Base-by-base conservation (phyloP, 2,797 vertebrate genomes). In the Chiloscyllium punctatum region DNA sequence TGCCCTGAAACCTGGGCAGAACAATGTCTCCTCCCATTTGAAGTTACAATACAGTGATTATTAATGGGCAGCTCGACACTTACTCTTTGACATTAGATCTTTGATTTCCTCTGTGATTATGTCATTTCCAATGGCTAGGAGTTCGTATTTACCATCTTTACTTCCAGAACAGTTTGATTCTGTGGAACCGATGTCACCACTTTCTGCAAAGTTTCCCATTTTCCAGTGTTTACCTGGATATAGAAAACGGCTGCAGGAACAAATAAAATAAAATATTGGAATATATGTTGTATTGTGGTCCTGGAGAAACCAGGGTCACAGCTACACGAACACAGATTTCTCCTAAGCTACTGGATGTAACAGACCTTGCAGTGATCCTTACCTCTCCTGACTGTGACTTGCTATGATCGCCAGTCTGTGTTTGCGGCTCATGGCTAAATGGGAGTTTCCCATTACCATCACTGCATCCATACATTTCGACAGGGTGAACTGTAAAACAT, bases 371-470 rank as follows among this genome's bases (percentile, higher is more conserved):
- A 37, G 0, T 48, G 6, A 94, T 62, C 30, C n/a, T 37, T 97
- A 99, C 99, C 99, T 99, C 96, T 99, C 99, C 6, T 99, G 98
- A 25, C 98, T 98, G 96, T 99, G 99, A 96, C 99, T 99, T 0
- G 99, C 99, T 74, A 99, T 98, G 2, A 99, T 98, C 53, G 99
- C 98, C 3, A 99, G 97, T 84, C 97, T 99, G 98, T 99, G 99
- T 95, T 97, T 98, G 87, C 98, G 98, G 77, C 97, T 97, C 98
- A 99, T 99, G 95, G 99, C 98, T 27, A 99, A 96, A 96, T 99
- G 99, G 0, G 99, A 98, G 96, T 99, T 99, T 0, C 98, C 98
- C 97, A 99, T 97, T 69, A 99, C 99, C 98, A 99, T 98, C 30
- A 97, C 98, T 0, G 99, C 98, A 68, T 99, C 99, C 90, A 99